Evolutionary conservation across 2,113 vertebrate species (phyloP).

Genomic region (Phaethornis superciliosus): DNA sequence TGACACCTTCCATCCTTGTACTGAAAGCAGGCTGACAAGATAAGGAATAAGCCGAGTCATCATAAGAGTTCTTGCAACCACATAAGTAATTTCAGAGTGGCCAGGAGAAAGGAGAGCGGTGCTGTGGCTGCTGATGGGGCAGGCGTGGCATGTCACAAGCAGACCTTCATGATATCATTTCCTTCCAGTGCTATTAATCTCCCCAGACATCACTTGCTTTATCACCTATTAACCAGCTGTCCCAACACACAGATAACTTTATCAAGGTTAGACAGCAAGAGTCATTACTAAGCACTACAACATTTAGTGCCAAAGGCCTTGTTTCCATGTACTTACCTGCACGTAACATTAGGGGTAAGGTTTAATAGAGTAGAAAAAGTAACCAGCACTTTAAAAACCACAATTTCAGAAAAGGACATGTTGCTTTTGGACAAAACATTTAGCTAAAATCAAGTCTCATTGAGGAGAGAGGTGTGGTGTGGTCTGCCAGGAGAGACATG

Average conservation of each 20-base stretch:
- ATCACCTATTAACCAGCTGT: constrained; percentile 53
- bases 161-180: constrained; percentile 29
- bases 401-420: not conserved
- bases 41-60: not conserved
- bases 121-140: not conserved
- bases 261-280: constrained; percentile 22
- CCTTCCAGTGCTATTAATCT: constrained; percentile 46
- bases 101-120: not conserved
- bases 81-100: not conserved
- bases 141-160: not conserved
- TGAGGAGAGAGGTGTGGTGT: not conserved
- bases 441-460: not conserved
- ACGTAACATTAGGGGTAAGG: not conserved
- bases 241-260: constrained; percentile 22
- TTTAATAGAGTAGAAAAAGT: not conserved
- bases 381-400: not conserved
- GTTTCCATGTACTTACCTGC: not conserved
- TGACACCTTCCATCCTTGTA: not conserved
- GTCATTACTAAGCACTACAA: constrained; percentile 18
- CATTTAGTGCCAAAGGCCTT: not conserved
- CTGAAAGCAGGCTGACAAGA: not conserved
- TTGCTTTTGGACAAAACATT: not conserved
- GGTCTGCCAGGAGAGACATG: not conserved
- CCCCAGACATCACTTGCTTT: constrained; percentile 4
- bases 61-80: not conserved